These are phyloP conservation scores for Calvadosia cruxmelitensis DNA, from an alignment of 30 jellyfish, hydroid and myxozoan species.

Conservation along the genomic window DNA sequence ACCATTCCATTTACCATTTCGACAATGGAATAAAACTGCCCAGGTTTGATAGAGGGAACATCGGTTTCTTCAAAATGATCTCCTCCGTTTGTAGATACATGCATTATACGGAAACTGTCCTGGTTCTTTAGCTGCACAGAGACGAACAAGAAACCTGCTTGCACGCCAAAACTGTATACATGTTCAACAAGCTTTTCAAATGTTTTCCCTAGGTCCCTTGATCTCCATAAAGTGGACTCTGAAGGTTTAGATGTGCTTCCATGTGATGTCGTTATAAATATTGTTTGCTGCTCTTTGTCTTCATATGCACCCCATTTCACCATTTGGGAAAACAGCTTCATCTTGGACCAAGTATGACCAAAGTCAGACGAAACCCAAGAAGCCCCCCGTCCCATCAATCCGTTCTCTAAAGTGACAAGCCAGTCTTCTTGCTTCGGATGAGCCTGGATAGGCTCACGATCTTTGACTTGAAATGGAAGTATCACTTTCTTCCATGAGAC, in stretches of 20 bases:
- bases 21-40: conserved; percentile 70
- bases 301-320: conserved; percentile 84
- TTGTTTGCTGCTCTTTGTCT: conserved; percentile 31
- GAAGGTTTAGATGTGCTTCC: conserved; percentile 10
- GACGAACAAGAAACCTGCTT: conserved; percentile 58
- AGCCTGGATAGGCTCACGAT: conserved; percentile 42
- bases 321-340: conserved; percentile 30
- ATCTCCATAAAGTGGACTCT: conserved; percentile 55
- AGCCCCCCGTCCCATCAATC: neutral
- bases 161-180: conserved; percentile 60
- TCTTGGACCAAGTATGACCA: conserved; percentile 48
- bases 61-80: conserved; percentile 38
- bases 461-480: conserved; percentile 56
- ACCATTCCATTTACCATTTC: conserved; percentile 77
- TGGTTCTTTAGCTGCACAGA: conserved; percentile 34
- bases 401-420: conserved; percentile 59
- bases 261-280: conserved; percentile 11
- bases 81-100: conserved; percentile 82
- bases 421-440: conserved; percentile 67
- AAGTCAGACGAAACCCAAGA: conserved; percentile 75
- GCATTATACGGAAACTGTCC: conserved; percentile 50
- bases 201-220: conserved; percentile 49
- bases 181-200: conserved; percentile 48
- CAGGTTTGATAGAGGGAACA: conserved; percentile 73
- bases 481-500: conserved; percentile 22